Conservation (phyloP, 2,888 invertebrate genomes). For the Chloromyia formosa region DNA sequence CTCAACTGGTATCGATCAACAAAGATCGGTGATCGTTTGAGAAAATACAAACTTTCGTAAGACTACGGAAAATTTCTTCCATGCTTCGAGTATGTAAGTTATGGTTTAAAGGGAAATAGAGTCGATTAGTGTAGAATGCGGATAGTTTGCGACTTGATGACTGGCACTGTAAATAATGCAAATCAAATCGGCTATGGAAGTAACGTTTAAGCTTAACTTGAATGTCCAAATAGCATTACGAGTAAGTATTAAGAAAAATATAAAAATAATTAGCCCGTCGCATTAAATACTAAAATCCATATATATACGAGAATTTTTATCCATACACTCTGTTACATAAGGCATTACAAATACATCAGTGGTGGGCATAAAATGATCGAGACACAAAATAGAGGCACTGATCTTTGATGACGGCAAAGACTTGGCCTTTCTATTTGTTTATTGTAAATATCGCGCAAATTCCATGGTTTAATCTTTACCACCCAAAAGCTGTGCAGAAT, state of each 20-base stretch:
- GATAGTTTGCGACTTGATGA: too few relatives aligned
- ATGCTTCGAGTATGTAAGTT: too few relatives aligned
- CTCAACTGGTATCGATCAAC: background rate
- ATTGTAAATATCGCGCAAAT: conserved; percentile 48
- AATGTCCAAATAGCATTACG: too few relatives aligned
- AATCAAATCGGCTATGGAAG: too few relatives aligned
- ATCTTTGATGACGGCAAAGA: conserved; percentile 16
- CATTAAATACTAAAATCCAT: too few relatives aligned
- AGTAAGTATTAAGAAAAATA: too few relatives aligned
- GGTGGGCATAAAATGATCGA: conserved; percentile 34
- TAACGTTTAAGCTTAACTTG: too few relatives aligned
- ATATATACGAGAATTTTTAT: too few relatives aligned
- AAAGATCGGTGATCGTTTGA: background rate
- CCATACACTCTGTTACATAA: background rate
- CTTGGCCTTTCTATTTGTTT: conserved; percentile 49
- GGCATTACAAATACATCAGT: conserved; percentile 20
- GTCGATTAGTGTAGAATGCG: too few relatives aligned
- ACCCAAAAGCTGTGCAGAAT: conserved; percentile 35
- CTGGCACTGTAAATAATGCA: too few relatives aligned
- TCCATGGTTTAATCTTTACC: conserved; percentile 48
- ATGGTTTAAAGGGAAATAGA: too few relatives aligned
- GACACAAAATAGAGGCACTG: conserved; percentile 13
- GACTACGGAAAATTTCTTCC: background rate
- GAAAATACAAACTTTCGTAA: background rate
- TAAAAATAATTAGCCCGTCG: too few relatives aligned